Conservation (phyloP, 1,140 invertebrate species). For the Lepidurus arcticus region DNA sequence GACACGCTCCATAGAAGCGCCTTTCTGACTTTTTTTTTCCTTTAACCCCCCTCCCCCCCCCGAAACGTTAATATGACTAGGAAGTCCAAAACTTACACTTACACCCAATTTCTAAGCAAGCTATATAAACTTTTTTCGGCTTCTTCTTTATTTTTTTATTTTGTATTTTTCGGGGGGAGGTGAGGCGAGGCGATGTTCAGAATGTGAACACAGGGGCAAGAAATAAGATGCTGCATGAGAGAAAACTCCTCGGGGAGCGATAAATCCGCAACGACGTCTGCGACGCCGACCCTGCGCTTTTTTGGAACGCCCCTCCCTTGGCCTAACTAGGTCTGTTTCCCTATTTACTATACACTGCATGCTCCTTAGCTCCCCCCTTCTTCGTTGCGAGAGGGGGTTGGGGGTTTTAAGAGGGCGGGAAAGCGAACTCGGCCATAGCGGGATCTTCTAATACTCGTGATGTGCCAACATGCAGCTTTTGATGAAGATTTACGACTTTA, state of each 20-base stretch:
- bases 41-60: background rate
- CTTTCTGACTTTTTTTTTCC: background rate
- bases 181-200: background rate
- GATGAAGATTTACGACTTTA: constrained; percentile 22
- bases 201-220: background rate
- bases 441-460: constrained; percentile 14
- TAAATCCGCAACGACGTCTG: constrained; percentile 21
- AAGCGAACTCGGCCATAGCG: background rate
- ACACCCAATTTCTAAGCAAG: background rate
- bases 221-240: constrained; percentile 10
- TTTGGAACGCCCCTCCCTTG: background rate
- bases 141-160: background rate
- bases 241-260: constrained; percentile 1
- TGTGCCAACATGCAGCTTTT: constrained; percentile 21
- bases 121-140: background rate
- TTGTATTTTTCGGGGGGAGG: too few relatives aligned
- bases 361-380: background rate
- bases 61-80: background rate
- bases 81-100: background rate
- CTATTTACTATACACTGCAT: constrained; percentile 9
- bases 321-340: background rate
- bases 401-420: background rate
- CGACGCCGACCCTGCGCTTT: constrained; percentile 6
- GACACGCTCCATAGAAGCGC: constrained; percentile 14
- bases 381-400: background rate